Percentiles rank a stretch among this genome's conserved stretches.
phyloP scores from a whole-genome alignment of 2,797 vertebrate species.

The Xiphophorus birchmanni region DNA sequence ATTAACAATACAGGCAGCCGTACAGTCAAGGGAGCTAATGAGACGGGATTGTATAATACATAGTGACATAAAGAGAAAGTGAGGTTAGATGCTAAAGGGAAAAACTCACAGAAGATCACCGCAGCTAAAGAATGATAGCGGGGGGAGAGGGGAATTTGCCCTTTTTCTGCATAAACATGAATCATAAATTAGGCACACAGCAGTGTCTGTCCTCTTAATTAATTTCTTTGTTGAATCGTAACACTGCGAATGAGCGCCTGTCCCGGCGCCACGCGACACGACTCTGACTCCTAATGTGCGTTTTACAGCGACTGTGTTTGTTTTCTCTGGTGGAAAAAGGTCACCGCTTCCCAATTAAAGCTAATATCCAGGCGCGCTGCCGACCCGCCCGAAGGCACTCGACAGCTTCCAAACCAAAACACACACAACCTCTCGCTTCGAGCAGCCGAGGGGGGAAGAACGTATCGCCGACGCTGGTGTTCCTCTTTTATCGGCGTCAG shows the following conservation, averaged over 20 bases:
- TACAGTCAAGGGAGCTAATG: background rate
- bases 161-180: constrained; percentile 46
- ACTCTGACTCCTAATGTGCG: constrained; percentile 43
- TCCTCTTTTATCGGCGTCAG: background rate
- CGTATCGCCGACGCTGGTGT: background rate
- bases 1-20: background rate
- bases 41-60: constrained; percentile 6
- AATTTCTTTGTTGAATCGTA: constrained; percentile 60
- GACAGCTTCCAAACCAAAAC: constrained; percentile 38
- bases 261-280: constrained; percentile 22
- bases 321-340: constrained; percentile 58
- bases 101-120: background rate
- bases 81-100: constrained; percentile 6
- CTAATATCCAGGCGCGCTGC: constrained; percentile 51
- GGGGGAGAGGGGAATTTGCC: constrained; percentile 22
- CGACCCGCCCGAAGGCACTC: constrained; percentile 23
- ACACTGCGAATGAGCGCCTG: constrained; percentile 35
- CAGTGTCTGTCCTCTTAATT: constrained; percentile 51
- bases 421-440: constrained; percentile 27
- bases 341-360: constrained; percentile 67
- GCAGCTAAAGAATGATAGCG: constrained; percentile 5
- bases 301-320: constrained; percentile 48
- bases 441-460: constrained; percentile 20
- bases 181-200: constrained; percentile 45
- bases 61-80: constrained; percentile 15